Evolutionary conservation across 2,113 vertebrate species (phyloP), one percentile per base, ranked within the genome.

Genomic region (Hylia prasina): DNA sequence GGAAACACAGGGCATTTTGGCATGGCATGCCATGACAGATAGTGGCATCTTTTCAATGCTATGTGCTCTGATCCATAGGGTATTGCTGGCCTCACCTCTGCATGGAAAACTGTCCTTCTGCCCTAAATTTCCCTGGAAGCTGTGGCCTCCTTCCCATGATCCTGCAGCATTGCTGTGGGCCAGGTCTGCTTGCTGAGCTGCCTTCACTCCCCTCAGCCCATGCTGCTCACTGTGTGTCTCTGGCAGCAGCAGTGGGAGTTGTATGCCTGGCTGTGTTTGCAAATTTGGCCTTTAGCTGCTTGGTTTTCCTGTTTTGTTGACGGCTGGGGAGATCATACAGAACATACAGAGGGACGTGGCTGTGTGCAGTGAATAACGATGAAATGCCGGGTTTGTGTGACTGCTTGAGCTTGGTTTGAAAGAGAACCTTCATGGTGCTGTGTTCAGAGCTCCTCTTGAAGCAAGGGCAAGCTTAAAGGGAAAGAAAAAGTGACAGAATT

Each of bases 211-310:
- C 73, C 24, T 15, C 64, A 31, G 72, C 28, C 51, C 4, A 0
- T 33, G 37, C 53, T 30, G 76, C 72, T 77, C 4, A 2, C 31
- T 31, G 16, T 0, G 0, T 45, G 84, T n/a, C 15, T 44, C 57
- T 1, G 2, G n/a, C 6, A 0, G 58, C 79, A 37, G 83, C 13
- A 2, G 24, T 56, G 75, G 73, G 78, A 85, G 24, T 11, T 44
- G 44, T 37, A 78, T 78, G 51, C 53, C 35, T 58, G 92, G 53
- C 78, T 75, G 78, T n/a, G 73, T 93, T 93, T 94, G 95, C 90
- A 78, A 77, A 86, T 93, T 39, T 90, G 92, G 85, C 92, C 85
- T 96, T 95, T 77, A 90, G 71, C 82, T 82, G 82, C 57, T 50
- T 37, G 75, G 45, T 77, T 44, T 44, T 88, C 70, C 57, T 0